Base-by-base conservation (phyloP, 1,140 invertebrate genomes). In the Teleogryllus occipitalis region DNA sequence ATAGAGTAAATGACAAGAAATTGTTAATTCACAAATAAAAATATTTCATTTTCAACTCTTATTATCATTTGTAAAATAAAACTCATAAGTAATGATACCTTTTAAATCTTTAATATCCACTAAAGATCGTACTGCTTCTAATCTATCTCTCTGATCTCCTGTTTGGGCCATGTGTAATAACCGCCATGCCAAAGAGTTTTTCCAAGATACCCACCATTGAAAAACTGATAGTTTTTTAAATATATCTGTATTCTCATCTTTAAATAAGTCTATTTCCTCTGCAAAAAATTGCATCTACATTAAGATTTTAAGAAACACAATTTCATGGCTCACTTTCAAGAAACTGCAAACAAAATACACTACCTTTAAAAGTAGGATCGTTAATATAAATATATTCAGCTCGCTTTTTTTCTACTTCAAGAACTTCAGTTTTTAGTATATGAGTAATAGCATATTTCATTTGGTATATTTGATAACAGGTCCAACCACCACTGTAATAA, bases 351-450 rank as follows among this genome's bases (percentile, higher is more conserved):
- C 27, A 39, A 39, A 39, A 39, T 39, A 39, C 27, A 39, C 27
- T 39, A 65, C 54, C 54, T 65, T 65, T 65, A 65, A 65, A 65
- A 3, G 54, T 18, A 49, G 87, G 86, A 82, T 87, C 84, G 82
- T 87, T 84, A 4, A 87, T 82, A 80, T 87, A 88, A 83, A 88
- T 87, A 80, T 87, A 88, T 74, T 86, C 84, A 18, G 85, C 83
- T 74, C 83, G 83, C 1, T 83, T 75, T 79, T 85, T 84, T 47
- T 87, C 85, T 21, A 85, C 77, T 79, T 86, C 82, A 14, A 87
- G 81, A 79, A 85, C 83, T 81, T 86, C 84, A 46, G 82, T 84
- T 2, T 74, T 73, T 7, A 80, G 10, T 14, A 77, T 49, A 10
- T 78, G 76, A 77, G 54, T 78, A 21, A 80, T 12, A 21, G 12